A percentile compares a stretch with the other conserved stretches of the same genome.
Evolutionary conservation across 2,888 invertebrate species (phyloP).

Genomic region (Harpalus rufipes): DNA sequence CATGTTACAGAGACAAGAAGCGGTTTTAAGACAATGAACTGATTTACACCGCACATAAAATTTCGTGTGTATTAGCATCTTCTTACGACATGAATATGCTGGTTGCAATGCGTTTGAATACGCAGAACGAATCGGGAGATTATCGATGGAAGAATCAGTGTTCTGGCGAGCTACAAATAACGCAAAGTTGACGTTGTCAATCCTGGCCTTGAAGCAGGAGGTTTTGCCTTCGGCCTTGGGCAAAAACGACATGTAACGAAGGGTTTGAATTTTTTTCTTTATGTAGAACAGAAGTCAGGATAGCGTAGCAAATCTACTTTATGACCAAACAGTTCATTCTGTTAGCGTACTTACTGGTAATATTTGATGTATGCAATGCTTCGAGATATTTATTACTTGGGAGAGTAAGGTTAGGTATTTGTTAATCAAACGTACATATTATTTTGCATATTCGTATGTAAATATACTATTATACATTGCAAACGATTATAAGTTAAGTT

Average conservation of each 20-base stretch:
- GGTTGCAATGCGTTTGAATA: constrained; percentile 17
- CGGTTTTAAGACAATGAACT: constrained; percentile 24
- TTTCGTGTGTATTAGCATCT: constrained; percentile 12
- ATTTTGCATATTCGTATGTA: too few relatives aligned
- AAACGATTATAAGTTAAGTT: too few relatives aligned
- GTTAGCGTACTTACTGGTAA: not conserved
- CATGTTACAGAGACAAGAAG: constrained; percentile 21
- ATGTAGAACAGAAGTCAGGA: not conserved
- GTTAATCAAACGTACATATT: too few relatives aligned
- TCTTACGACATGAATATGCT: not conserved
- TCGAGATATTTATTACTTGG: too few relatives aligned
- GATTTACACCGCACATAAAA: constrained; percentile 32
- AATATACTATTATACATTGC: too few relatives aligned
- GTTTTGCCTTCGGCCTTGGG: constrained; percentile 26
- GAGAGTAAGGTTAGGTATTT: too few relatives aligned
- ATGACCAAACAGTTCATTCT: not conserved
- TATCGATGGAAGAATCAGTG: constrained; percentile 43
- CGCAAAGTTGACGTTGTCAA: constrained; percentile 42
- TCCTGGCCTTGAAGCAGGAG: constrained; percentile 28
- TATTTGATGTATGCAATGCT: not conserved
- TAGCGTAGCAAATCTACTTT: not conserved
- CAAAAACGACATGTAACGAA: constrained; percentile 1
- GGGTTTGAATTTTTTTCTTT: not conserved
- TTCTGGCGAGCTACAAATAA: constrained; percentile 45
- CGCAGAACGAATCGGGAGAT: not conserved